These are phyloP conservation scores for Venustoraphidia nigricollis DNA, from an alignment of 2,888 invertebrate genomes.

Conservation along the genomic window DNA sequence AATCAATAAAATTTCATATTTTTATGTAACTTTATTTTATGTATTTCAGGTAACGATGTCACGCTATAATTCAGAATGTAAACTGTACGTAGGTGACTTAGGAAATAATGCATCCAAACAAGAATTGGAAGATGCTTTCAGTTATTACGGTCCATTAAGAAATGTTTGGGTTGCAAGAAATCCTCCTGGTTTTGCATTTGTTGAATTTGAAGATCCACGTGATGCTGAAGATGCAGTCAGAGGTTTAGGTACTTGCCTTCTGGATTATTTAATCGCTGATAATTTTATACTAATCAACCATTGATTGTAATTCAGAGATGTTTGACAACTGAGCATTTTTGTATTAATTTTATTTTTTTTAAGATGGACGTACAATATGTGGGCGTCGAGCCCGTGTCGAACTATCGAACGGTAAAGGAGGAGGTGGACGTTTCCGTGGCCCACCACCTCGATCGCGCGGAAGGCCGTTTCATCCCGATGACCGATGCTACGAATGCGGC, in stretches of 20 bases:
- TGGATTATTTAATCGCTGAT: too few relatives aligned
- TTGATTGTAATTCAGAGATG: background rate
- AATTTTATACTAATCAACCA: background rate
- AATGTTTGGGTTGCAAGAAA: constrained; percentile 98
- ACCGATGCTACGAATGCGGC: constrained; percentile 89
- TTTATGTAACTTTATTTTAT: too few relatives aligned
- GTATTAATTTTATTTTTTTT: constrained; percentile 9
- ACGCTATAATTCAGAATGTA: constrained; percentile 72
- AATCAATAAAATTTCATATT: too few relatives aligned
- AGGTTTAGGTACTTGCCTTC: constrained; percentile 18
- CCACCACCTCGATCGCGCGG: constrained; percentile 45
- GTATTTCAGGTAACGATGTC: constrained; percentile 35
- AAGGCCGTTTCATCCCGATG: constrained; percentile 75
- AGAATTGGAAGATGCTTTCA: constrained; percentile 85
- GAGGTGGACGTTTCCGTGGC: constrained; percentile 27
- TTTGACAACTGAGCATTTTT: constrained; percentile 1
- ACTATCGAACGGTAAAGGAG: constrained; percentile 73
- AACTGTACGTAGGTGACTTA: constrained; percentile 91
- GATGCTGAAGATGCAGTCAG: constrained; percentile 87
- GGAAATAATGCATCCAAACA: constrained; percentile 84
- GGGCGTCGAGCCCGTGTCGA: constrained; percentile 84
- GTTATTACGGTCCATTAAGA: constrained; percentile 78
- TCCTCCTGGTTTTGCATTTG: constrained; percentile 90
- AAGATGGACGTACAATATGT: constrained; percentile 71
- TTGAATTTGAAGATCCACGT: constrained; percentile 82